Evolutionary conservation across 2,113 vertebrate species (phyloP), one percentile per base, ranked within the genome.

Genomic region (Raphicerus campestris): DNA sequence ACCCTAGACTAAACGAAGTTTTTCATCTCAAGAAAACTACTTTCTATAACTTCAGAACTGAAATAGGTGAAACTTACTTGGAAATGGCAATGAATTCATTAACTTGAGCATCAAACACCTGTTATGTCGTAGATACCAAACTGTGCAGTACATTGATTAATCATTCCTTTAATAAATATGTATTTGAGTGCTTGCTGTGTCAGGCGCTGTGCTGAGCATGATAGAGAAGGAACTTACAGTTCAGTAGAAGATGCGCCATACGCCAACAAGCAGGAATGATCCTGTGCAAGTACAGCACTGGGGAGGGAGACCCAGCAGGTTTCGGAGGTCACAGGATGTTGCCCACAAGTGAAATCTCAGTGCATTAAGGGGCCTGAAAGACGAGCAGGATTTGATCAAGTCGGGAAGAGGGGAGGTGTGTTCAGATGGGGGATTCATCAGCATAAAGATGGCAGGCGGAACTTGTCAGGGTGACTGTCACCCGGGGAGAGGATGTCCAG

Each of bases 51-150:
- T 61, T 13, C 20, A 90, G 84, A 84, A 47, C 78, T 63, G 70
- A 94, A 51, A 32, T 51, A 42, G 3, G 78, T 95, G 32, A 49
- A 11, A 53, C 42, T 70, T 42, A 39, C 63, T 91, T 83, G 81
- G 75, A 93, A 96, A n/a, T 63, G 39, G 42, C 56, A 92, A 9
- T 70, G 56, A 88, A 6, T 86, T 66, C 42, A 53, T 82, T 92
- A 61, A 20, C 32, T 78, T 81, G 22, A 91, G 61, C 58, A 6
- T 55, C 26, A 55, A 39, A n/a, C 32, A 45, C 35, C 28, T 83
- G 8, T 7, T 70, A 90, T n/a, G 17, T 32, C 0, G 6, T 11
- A 35, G 53, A 6, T n/a, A 24, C 49, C 45, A 19, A 66, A 17
- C 78, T 91, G 0, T 51, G 13, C 80, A 55, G 39, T 51, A 53